Evolutionary conservation across 2,888 invertebrate species (phyloP), one percentile per base, ranked within the genome.

Genomic region (Clistopyga incitator): DNA sequence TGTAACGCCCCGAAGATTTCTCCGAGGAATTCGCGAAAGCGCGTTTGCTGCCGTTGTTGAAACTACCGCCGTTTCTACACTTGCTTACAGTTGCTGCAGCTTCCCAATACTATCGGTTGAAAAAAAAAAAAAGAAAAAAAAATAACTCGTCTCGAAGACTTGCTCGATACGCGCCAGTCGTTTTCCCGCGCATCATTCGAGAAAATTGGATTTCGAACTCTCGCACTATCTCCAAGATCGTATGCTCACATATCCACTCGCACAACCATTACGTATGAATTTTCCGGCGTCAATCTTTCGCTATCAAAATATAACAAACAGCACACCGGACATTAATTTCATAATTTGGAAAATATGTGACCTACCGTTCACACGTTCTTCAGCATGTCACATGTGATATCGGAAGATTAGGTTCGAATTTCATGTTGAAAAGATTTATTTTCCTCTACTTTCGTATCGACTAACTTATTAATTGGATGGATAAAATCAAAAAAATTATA

Each of bases 1-100:
- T 92, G 90, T 90, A 92, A 90, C 86, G 89, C 90, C 86, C 83
- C 83, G 90, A 91, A 93, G 92, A 93, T 93, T 93, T 93, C 93
- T 93, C 93, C 88, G 88, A 92, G 92, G 93, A 90, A 91, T 92
- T 91, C 86, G 71, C 50, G 71, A 68, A 68, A 80, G 68, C 38
- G 79, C 71, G 71, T 79, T 78, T 42, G n/a, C 42, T n/a, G 29
- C 56, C 67, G 52, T 61, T 64, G 74, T 50, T 64, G 23, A 64
- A 61, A 72, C 80, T 54, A 61, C 68, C 25, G 34, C 61, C 47
- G 34, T 74, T 61, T 11, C 67, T 47, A 64, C 20, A 34, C 61
- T 52, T 15, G 18, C 25, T 20, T 20, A 34, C 52, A 6, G 61
- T 25, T 75, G 64, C 64, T 38, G 64, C 78, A 72, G 59, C 70